A percentile compares a stretch with the other conserved stretches of the same genome.
These are phyloP conservation scores for Xiphophorus couchianus DNA, from an alignment of 2,113 vertebrate genomes.

Conservation along the genomic window DNA sequence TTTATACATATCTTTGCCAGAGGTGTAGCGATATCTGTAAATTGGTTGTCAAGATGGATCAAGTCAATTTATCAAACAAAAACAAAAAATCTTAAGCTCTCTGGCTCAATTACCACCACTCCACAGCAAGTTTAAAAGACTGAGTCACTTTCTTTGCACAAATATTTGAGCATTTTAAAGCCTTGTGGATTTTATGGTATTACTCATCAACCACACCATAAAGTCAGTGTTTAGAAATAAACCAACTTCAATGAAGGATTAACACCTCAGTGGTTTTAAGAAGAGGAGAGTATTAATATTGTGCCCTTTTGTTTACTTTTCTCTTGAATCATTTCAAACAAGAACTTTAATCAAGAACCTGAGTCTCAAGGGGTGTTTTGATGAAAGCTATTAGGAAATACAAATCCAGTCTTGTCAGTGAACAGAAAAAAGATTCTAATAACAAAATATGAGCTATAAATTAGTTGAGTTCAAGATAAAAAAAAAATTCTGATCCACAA, in stretches of 20 bases:
- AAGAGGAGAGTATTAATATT: neutral
- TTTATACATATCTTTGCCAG: no score
- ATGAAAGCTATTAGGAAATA: neutral
- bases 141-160: no score
- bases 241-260: neutral
- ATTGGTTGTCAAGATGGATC: no score
- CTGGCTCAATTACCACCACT: no score
- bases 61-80: no score
- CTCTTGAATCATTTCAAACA: neutral
- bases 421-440: neutral
- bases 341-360: neutral
- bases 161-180: neutral
- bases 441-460: neutral
- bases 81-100: neutral
- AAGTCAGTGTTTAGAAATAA: neutral
- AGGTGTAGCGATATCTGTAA: no score
- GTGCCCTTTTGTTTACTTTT: neutral
- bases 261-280: neutral
- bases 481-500: neutral
- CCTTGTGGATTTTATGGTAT: neutral
- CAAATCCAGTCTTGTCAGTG: neutral
- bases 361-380: neutral
- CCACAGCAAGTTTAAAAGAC: no score
- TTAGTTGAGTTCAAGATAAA: neutral
- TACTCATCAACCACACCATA: neutral